These are phyloP conservation scores for Caenorhabditis sinica DNA, from an alignment of 2,888 invertebrate genomes.

Conservation along the genomic window DNA sequence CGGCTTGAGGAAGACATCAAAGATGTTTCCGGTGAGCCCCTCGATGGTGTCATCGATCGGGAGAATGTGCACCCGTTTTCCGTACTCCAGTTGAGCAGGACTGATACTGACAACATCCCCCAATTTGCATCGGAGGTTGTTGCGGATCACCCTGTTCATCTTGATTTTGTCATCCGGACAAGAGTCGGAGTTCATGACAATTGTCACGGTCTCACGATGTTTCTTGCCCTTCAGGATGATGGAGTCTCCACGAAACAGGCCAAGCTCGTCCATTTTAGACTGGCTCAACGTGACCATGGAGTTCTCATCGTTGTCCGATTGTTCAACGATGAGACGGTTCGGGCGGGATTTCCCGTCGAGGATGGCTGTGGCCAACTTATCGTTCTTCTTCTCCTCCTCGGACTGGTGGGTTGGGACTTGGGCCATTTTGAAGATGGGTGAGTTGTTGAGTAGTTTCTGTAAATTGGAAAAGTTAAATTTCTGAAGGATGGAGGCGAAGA, in stretches of 20 bases:
- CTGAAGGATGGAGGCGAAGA: too few species aligned
- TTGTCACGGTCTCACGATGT: constrained; percentile 96
- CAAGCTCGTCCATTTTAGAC: constrained; percentile 98
- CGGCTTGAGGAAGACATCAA: constrained; percentile 98
- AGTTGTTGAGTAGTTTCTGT: too few species aligned
- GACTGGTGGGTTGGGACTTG: constrained; percentile 61
- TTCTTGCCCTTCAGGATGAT: constrained; percentile 92
- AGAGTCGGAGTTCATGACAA: constrained; percentile 95
- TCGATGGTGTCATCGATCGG: constrained; percentile 99
- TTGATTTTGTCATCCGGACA: constrained; percentile 97
- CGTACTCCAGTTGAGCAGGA: constrained; percentile 93
- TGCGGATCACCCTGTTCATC: constrained; percentile 95
- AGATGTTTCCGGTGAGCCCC: constrained; percentile 95
- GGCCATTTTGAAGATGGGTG: too few species aligned
- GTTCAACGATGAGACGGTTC: constrained; percentile 67
- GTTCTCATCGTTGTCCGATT: constrained; percentile 93
- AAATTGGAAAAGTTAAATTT: too few species aligned
- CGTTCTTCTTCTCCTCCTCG: constrained; percentile 78
- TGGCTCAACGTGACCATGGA: constrained; percentile 97
- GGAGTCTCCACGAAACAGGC: constrained; percentile 97
- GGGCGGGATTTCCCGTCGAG: constrained; percentile 86
- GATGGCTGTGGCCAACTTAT: constrained; percentile 98
- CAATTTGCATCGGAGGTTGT: constrained; percentile 95
- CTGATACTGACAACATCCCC: constrained; percentile 91
- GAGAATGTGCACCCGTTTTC: constrained; percentile 96